These are phyloP conservation scores for Latrodectus geometricus DNA, from an alignment of 1,140 invertebrate genomes.

Conservation along the genomic window DNA sequence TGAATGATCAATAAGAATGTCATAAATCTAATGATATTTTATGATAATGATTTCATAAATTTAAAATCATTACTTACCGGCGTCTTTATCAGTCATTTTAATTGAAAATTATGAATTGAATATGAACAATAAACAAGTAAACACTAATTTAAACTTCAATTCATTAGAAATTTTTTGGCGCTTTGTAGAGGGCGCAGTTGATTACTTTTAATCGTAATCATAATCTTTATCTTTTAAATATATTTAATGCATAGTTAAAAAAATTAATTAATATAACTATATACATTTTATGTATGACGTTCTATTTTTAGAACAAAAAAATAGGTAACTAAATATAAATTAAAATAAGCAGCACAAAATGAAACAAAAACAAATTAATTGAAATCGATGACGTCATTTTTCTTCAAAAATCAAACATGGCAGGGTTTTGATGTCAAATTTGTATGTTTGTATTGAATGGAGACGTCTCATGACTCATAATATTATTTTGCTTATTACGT, in stretches of 20 bases:
- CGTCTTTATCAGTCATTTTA: conserved; percentile 60
- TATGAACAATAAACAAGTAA: not conserved
- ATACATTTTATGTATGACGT: too few species aligned
- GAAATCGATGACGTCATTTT: conserved; percentile 13
- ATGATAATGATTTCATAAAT: too few species aligned
- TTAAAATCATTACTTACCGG: conserved; percentile 23
- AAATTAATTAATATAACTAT: too few species aligned
- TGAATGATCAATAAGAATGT: too few species aligned
- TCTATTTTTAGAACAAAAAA: too few species aligned
- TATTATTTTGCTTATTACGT: too few species aligned
- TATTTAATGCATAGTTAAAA: too few species aligned
- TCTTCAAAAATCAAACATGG: not conserved
- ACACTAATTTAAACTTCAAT: not conserved
- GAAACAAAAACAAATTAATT: not conserved
- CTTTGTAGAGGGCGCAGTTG: conserved; percentile 38
- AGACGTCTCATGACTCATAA: not conserved
- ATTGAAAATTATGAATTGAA: not conserved
- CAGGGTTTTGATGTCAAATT: not conserved
- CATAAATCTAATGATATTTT: too few species aligned
- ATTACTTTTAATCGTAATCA: not conserved
- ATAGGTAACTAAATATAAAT: too few species aligned
- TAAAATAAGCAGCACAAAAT: not conserved
- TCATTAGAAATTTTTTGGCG: conserved; percentile 44
- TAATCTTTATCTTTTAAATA: too few species aligned
- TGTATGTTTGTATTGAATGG: not conserved